These are phyloP conservation scores for Malurus cyaneus DNA, from an alignment of 2,113 vertebrate species.

Conservation along the genomic window DNA sequence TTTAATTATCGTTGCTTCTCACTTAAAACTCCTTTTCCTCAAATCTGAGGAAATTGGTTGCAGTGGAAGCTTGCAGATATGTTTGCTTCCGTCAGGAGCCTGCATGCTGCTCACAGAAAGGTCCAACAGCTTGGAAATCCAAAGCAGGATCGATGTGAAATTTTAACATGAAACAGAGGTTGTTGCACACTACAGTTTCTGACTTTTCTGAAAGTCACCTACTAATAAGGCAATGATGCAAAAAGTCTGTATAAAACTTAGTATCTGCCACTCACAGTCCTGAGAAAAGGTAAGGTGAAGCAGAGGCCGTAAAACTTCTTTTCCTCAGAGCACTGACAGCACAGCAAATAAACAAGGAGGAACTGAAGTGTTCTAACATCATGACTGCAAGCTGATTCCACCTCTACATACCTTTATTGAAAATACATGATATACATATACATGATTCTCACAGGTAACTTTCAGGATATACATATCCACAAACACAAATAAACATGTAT, in stretches of 20 bases:
- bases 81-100: neutral
- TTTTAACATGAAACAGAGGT: neutral
- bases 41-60: neutral
- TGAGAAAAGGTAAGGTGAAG: neutral
- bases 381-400: neutral
- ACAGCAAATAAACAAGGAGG: neutral
- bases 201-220: neutral
- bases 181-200: neutral
- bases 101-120: neutral
- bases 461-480: neutral
- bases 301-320: neutral
- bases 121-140: neutral
- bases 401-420: neutral
- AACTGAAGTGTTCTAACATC: neutral
- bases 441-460: accelerated
- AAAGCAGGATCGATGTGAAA: neutral
- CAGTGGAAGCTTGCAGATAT: neutral
- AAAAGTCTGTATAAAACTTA: neutral
- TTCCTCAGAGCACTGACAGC: neutral
- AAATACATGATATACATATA: neutral
- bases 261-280: neutral
- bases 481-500: neutral
- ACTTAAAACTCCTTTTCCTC: neutral
- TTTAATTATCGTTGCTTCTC: neutral
- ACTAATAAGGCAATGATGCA: neutral